Percentiles rank a stretch among this genome's conserved stretches.
Conservation (phyloP, 2,797 vertebrate species). For the Acanthurus lineatus region DNA sequence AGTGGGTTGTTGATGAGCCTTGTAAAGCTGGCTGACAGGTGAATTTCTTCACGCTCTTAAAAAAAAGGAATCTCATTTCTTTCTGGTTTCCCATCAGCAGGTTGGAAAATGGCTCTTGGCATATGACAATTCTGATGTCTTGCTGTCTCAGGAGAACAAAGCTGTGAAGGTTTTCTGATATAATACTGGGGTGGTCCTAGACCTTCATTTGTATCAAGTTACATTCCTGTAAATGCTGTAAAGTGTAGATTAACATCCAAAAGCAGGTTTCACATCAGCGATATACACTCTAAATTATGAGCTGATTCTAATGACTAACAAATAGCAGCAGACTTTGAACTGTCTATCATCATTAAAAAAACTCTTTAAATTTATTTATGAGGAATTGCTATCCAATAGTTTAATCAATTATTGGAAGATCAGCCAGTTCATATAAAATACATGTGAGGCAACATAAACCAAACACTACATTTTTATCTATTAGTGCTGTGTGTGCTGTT, state of each 20-base stretch:
- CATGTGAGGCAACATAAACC: slow-evolving; percentile 6
- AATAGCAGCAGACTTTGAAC: background rate
- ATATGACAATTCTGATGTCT: background rate
- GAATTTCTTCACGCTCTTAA: slow-evolving; percentile 9
- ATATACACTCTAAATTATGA: background rate
- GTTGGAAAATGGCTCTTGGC: slow-evolving; percentile 21
- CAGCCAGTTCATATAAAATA: slow-evolving; percentile 12
- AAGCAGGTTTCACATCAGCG: slow-evolving; percentile 12
- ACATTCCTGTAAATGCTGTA: background rate
- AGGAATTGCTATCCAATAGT: background rate
- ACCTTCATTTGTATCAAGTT: background rate
- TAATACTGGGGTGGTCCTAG: background rate
- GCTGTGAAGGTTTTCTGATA: background rate
- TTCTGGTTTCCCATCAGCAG: slow-evolving; percentile 9
- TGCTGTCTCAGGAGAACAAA: slow-evolving; percentile 12
- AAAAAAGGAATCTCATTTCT: background rate
- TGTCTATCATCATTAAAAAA: background rate
- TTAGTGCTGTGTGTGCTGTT: background rate
- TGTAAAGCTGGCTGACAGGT: slow-evolving; percentile 35
- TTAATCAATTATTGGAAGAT: slow-evolving; percentile 1
- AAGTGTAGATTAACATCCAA: background rate
- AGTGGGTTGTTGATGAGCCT: slow-evolving; percentile 22
- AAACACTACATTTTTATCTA: slow-evolving; percentile 3
- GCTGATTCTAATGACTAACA: background rate
- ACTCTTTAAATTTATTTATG: background rate